Base-by-base conservation (phyloP, 1,140 invertebrate species). In the Cyphomyrmex costatus region DNA sequence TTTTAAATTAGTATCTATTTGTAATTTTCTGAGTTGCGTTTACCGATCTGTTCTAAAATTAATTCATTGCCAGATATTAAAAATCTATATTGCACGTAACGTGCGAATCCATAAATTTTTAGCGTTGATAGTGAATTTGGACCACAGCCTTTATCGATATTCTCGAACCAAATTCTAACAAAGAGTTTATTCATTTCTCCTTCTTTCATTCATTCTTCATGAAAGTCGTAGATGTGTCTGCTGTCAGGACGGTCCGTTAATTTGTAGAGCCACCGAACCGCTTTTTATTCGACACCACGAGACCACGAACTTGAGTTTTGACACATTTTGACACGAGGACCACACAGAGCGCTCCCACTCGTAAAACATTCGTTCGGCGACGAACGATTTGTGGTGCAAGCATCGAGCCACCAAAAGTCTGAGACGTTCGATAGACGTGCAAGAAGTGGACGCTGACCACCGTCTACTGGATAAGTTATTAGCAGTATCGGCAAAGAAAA, bases 271-370 rank as follows among this genome's bases (percentile, higher is more conserved):
- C 91, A 92, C 89, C 86, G 88, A 87, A 89, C 92, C 91, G 86
- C 92, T 94, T 94, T 93, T 94, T 94, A 89, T 80, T 19, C 21
- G 60, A 60, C 53, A 68, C 78, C 60, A 86, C 89, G 87, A 87
- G 88, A 84, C 87, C 83, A 82, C 79, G 91, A 94, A 94, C 93
- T 94, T 90, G 91, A 94, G 92, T 94, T 94, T 94, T 94, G 94
- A 94, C 94, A 94, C 93, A 94, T 94, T 94, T 94, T 94, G 93
- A 94, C 93, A 93, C 93, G 89, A 91, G 91, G 94, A 94, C 94
- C 94, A 94, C 94, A 94, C 94, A 94, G 88, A 85, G 87, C 88
- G 93, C 77, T 83, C 88, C 91, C 90, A 89, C 87, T 91, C 93
- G 92, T 83, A 94, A 94, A 94, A 94, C 93, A 94, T 65, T 86